Base-by-base conservation (phyloP, 2,888 invertebrate genomes). In the Drosophila nigritarsus region DNA sequence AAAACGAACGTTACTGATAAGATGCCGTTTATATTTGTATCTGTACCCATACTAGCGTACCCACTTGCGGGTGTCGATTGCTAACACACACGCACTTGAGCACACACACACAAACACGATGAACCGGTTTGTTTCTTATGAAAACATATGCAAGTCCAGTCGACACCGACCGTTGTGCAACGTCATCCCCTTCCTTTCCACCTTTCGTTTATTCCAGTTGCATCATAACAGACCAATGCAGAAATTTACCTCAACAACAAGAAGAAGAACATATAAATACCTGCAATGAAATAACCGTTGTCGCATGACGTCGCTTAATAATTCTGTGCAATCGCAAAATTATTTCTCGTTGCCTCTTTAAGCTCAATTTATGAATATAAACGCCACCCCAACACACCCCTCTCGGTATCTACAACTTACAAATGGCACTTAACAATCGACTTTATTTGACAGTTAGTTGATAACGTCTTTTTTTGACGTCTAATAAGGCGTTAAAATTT, bases 1-100 rank as follows among this genome's bases (percentile, higher is more conserved):
- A 87, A 83, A 73, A 70, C 73, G 73, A 89, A 65, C 50, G 66
- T 74, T 68, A 64, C 89, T 84, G 84, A 84, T 84, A 84, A 84
- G 89, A 66, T 69, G 55, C 58, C 55, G 24, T 64, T 53, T 63
- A 51, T 64, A 66, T 61, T 49, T 69, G 59, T 65, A 67, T 67
- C 56, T 65, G 50, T 65, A 24, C 56, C 20, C 45, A 36, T 15
- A 24, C 48, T 27, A 27, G 40, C 36, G 24, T 42, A 53, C 45
- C 68, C 80, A 82, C 68, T 73, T 83, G 82, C 82, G 78, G 84
- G 78, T 73, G 78, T 64, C 68, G 59, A 69, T 71, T 81, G 66
- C 73, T 70, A 65, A 59, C 67, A 30, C 48, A 68, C 34, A 62
- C 32, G 38, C 68, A 66, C 53, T 61, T 36, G 13, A 36, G 54